phyloP scores from a whole-genome alignment of 2,113 vertebrate genomes.

The Coregonus clupeaformis region DNA sequence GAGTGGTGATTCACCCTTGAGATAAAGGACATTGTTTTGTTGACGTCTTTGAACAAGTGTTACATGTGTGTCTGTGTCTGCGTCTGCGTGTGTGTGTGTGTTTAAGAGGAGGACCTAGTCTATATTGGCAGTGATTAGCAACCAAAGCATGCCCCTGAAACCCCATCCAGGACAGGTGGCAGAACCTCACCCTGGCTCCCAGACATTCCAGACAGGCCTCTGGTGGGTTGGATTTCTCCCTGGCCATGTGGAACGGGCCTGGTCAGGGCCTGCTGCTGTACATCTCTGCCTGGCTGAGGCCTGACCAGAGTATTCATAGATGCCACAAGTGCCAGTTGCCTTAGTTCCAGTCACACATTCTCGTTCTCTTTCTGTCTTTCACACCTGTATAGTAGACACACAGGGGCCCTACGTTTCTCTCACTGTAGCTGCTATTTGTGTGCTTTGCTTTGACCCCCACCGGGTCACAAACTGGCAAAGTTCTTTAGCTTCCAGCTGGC shows the following conservation, averaged over 20 bases:
- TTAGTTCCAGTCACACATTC: slow-evolving; percentile 3
- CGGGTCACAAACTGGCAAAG: slow-evolving; percentile 4
- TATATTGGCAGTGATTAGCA: slow-evolving; percentile 13
- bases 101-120: neutral
- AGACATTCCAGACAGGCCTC: slow-evolving; percentile 39
- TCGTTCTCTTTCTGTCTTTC: too few species aligned
- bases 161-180: slow-evolving; percentile 50
- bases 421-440: slow-evolving; percentile 8
- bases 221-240: slow-evolving; percentile 18
- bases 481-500: slow-evolving; percentile 6
- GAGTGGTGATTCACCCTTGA: neutral
- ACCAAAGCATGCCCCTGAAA: slow-evolving; percentile 31
- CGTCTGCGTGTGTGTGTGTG: neutral
- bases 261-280: neutral
- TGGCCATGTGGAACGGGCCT: neutral
- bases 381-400: neutral
- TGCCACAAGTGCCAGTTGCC: slow-evolving; percentile 8
- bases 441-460: slow-evolving; percentile 2
- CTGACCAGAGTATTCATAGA: slow-evolving; percentile 1
- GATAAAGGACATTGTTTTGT: neutral
- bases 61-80: neutral
- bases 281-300: neutral
- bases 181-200: slow-evolving; percentile 36
- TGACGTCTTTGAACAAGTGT: neutral
- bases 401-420: neutral